Percentiles rank a stretch among this genome's conserved stretches.
Conservation (phyloP, 2,888 invertebrate genomes). For the Sphaeridia pumilis region DNA sequence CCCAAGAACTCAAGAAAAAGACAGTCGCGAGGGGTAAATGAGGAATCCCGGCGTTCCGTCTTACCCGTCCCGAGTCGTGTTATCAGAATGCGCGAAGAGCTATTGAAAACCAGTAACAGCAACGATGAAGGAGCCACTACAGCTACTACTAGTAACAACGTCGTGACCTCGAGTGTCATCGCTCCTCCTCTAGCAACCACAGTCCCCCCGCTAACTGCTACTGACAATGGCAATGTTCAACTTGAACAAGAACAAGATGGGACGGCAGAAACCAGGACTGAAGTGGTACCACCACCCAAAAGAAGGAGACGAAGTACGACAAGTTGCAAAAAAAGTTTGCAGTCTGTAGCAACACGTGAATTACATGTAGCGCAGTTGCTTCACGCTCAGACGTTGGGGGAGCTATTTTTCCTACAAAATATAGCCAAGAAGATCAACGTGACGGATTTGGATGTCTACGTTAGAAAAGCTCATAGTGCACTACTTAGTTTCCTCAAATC, state of each 20-base stretch:
- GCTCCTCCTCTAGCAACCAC: too few relatives aligned
- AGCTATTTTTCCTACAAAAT: constrained; percentile 13
- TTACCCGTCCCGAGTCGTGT: too few relatives aligned
- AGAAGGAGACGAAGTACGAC: background rate
- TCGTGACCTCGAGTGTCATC: background rate
- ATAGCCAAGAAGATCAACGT: constrained; percentile 1
- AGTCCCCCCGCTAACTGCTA: background rate
- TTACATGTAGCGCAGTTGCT: constrained; percentile 3
- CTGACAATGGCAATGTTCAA: background rate
- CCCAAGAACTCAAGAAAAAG: too few relatives aligned
- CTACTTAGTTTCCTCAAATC: constrained; percentile 13
- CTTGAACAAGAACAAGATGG: background rate
- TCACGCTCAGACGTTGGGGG: constrained; percentile 5
- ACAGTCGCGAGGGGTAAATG: too few relatives aligned
- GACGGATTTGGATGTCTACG: constrained; percentile 8
- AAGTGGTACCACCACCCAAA: background rate
- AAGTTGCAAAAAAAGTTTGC: background rate
- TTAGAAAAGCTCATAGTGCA: constrained; percentile 15
- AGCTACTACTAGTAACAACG: background rate
- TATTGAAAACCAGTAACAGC: background rate
- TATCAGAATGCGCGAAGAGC: background rate
- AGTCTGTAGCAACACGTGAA: background rate
- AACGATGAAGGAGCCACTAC: background rate
- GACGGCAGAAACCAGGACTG: too few relatives aligned
- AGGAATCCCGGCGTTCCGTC: too few relatives aligned